A percentile compares a stretch with the other conserved stretches of the same genome.
These are phyloP conservation scores for Pocillopora meandrina DNA, from an alignment of 92 coral and sea anemone genomes.

Conservation along the genomic window DNA sequence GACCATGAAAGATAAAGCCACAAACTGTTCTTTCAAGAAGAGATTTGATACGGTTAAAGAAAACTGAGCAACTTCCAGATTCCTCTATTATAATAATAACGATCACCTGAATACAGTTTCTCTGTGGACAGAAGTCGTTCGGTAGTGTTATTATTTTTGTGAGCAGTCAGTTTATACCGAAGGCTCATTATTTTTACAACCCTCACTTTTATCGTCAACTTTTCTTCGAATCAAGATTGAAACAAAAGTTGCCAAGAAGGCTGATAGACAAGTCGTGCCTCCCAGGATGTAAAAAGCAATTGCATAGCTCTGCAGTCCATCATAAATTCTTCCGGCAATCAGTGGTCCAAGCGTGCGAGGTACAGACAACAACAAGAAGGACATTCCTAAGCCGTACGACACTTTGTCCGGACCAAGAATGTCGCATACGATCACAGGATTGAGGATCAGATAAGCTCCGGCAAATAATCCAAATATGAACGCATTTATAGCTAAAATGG, in stretches of 20 bases:
- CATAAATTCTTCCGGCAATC: slow-evolving; percentile 68
- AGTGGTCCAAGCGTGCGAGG: slow-evolving; percentile 71
- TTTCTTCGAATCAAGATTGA: slow-evolving; percentile 20
- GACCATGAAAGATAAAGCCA: too few relatives aligned
- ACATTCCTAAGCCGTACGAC: slow-evolving; percentile 64
- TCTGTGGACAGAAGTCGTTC: too few relatives aligned
- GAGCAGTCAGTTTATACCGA: neutral
- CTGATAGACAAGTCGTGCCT: slow-evolving; percentile 30
- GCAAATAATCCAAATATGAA: slow-evolving; percentile 67
- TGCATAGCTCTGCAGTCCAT: slow-evolving; percentile 41
- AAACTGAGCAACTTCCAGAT: too few relatives aligned
- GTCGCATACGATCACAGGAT: slow-evolving; percentile 67
- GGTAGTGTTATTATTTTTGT: too few relatives aligned
- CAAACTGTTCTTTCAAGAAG: too few relatives aligned
- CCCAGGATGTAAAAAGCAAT: slow-evolving; percentile 50
- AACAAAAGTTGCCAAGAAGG: slow-evolving; percentile 24
- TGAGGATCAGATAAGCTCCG: slow-evolving; percentile 61
- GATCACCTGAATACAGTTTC: too few relatives aligned
- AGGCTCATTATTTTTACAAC: neutral
- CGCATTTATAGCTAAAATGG: slow-evolving; percentile 47
- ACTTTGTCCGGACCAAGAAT: slow-evolving; percentile 67
- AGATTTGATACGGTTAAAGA: too few relatives aligned
- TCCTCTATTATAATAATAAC: too few relatives aligned
- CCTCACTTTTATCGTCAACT: neutral
- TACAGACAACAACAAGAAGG: slow-evolving; percentile 57